These are phyloP conservation scores for Heliocidaris tuberculata DNA, from an alignment of 35 echinoderm and acorn worm genomes.

Conservation along the genomic window DNA sequence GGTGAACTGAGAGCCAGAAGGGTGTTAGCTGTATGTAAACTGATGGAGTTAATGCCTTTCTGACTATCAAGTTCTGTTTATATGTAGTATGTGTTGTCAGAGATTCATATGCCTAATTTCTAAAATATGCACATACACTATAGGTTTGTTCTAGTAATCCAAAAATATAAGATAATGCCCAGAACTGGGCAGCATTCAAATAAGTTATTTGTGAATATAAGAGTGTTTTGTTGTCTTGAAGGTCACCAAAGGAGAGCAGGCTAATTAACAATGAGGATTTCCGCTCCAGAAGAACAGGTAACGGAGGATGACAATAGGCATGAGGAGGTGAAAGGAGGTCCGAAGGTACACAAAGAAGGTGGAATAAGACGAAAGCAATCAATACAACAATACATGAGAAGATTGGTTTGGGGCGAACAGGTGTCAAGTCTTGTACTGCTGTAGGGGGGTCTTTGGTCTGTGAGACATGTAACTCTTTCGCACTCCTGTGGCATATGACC, in stretches of 20 bases:
- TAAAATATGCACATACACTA: background rate
- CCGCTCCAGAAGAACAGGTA: background rate
- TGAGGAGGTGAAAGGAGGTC: background rate
- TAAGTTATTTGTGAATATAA: background rate
- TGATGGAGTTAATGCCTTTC: no score
- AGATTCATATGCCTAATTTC: background rate
- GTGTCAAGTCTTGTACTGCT: background rate
- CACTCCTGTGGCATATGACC: no score
- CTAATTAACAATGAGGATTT: background rate
- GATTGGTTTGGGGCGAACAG: background rate
- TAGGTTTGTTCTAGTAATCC: background rate
- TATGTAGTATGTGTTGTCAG: no score
- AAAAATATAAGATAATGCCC: background rate
- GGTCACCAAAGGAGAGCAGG: background rate
- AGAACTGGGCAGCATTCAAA: background rate
- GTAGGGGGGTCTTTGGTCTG: background rate
- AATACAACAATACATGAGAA: background rate
- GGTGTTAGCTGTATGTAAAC: no score
- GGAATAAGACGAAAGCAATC: background rate
- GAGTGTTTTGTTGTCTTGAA: background rate
- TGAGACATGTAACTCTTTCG: no score
- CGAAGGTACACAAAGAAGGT: background rate
- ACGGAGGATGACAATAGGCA: background rate
- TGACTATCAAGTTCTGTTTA: no score
- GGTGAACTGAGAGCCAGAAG: no score